Conservation (phyloP, 2,888 invertebrate species). For the Tortricodes alternella region DNA sequence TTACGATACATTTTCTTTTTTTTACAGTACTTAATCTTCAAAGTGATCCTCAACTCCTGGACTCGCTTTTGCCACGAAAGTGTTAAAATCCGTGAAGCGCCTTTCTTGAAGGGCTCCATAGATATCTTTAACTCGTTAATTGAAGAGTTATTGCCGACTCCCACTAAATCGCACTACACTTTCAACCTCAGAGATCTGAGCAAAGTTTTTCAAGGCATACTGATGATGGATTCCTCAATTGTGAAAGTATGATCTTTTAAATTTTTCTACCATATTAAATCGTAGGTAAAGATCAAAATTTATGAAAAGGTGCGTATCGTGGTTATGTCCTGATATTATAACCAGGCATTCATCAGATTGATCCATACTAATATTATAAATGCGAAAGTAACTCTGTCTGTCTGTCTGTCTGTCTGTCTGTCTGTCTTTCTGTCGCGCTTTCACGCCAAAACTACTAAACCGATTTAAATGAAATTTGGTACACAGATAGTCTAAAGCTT, state of each 20-base stretch:
- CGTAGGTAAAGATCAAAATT: too few relatives aligned
- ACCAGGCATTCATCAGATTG: too few relatives aligned
- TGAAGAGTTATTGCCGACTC: constrained; percentile 90
- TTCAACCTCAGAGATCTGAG: constrained; percentile 94
- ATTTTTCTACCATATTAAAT: too few relatives aligned
- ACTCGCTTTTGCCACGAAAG: constrained; percentile 61
- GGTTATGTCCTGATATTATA: too few relatives aligned
- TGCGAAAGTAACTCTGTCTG: too few relatives aligned
- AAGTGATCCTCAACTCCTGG: constrained; percentile 88
- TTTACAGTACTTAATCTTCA: constrained; percentile 82
- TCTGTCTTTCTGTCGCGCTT: too few relatives aligned
- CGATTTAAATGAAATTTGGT: too few relatives aligned
- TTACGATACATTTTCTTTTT: background rate
- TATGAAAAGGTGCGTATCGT: too few relatives aligned
- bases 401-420: too few relatives aligned
- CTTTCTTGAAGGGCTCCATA: constrained; percentile 86
- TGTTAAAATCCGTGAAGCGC: constrained; percentile 58
- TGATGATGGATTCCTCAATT: constrained; percentile 86
- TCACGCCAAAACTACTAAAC: too few relatives aligned
- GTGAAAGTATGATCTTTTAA: constrained; percentile 75
- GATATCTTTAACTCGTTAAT: constrained; percentile 86
- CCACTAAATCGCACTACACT: constrained; percentile 94
- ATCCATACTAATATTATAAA: too few relatives aligned
- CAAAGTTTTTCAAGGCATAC: constrained; percentile 91
- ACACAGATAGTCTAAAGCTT: too few relatives aligned